Evolutionary conservation across 2,888 invertebrate genomes (phyloP), one percentile per base, ranked within the genome.

Genomic region (Dicyrtoma fusca): DNA sequence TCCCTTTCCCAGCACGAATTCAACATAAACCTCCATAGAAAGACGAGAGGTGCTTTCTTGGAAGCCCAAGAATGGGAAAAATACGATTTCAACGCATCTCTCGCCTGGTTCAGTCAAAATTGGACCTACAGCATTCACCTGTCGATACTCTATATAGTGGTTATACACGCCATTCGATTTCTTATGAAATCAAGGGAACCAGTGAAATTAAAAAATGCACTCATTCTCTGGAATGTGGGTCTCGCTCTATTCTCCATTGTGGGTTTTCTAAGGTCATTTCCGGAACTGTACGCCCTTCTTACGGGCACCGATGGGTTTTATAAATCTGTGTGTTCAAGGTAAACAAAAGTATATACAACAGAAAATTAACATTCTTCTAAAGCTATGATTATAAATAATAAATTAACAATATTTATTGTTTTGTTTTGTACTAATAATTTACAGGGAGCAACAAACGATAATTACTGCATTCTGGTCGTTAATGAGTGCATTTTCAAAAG

Each of bases 401-500:
- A n/a, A n/a, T n/a, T n/a, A 14, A 14, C 45, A 45, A 45, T 45
- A 45, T 45, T 45, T 45, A 45, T 13, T 45, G 8, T 45, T 45
- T n/a, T n/a, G n/a, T n/a, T n/a, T n/a, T n/a, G n/a, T 34, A 3
- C 34, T 34, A 34, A 34, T 34, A 8, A 34, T 34, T 8, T 34
- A 34, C 44, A 74, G 74, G n/a, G 78, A 78, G 17, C 65, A 76
- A 47, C 75, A 75, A 45, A 75, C 75, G 44, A 65, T 76, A 8
- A 73, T 73, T 17, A 76, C 77, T n/a, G 73, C 75, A 11, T 76
- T 78, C 21, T 78, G 78, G 78, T 76, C 73, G 0, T 64, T 73
- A 34, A 14, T 76, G 6, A 74, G 74, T 62, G 74, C 75, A 21
- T 70, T 73, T 51, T 76, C 75, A 6, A 78, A 78, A 73, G 73